phyloP scores from a whole-genome alignment of 2,888 invertebrate genomes.

The Chrysolina oricalcia region DNA sequence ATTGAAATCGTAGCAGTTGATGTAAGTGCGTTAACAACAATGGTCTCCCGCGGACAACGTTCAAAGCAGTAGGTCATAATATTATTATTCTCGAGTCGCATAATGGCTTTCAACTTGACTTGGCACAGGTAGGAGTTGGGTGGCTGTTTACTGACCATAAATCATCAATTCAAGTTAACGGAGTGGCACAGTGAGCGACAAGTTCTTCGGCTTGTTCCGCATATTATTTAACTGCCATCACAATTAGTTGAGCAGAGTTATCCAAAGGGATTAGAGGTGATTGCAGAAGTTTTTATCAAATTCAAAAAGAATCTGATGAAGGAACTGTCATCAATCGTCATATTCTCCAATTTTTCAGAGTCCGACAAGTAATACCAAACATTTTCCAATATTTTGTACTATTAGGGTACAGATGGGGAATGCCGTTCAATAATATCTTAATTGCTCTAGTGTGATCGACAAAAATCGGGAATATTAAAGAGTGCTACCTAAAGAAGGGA shows the following conservation, averaged over 20 bases:
- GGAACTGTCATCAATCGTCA: too few species aligned
- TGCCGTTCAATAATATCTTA: too few species aligned
- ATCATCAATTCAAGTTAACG: constrained; percentile 15
- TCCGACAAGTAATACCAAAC: too few species aligned
- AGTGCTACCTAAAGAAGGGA: too few species aligned
- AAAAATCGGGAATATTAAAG: too few species aligned
- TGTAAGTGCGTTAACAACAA: constrained; percentile 25
- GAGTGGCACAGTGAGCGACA: constrained; percentile 8
- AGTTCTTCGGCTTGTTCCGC: background rate
- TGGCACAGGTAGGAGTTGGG: constrained; percentile 15
- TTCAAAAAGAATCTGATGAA: background rate
- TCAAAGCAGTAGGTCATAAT: constrained; percentile 26
- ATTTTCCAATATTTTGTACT: too few species aligned
- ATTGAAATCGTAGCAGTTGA: constrained; percentile 23
- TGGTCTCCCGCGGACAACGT: constrained; percentile 20
- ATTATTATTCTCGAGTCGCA: constrained; percentile 10
- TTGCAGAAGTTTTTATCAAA: background rate
- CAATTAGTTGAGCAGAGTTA: background rate
- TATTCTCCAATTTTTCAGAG: too few species aligned
- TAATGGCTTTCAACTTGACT: constrained; percentile 16
- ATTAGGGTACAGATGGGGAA: too few species aligned
- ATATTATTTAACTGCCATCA: background rate
- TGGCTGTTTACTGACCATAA: constrained; percentile 14
- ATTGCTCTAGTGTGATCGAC: too few species aligned
- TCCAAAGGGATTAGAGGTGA: background rate